Evolutionary conservation across 2,797 vertebrate genomes (phyloP), one percentile per base, ranked within the genome.

Genomic region (Mastacembelus armatus): DNA sequence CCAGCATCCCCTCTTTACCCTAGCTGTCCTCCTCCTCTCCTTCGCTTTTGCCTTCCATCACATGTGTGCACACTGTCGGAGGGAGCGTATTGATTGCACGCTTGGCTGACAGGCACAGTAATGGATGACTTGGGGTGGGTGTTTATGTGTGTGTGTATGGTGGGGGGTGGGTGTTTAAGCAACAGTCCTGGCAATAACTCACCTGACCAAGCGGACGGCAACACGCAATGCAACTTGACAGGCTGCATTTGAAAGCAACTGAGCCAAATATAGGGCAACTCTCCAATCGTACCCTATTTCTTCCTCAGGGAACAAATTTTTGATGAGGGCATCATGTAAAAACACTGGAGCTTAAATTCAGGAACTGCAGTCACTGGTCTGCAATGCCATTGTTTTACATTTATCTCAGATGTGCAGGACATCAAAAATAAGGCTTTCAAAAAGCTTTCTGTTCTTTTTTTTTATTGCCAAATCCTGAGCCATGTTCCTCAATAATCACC

Each of bases 31-130:
- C 76, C 81, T 71, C 72, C 44, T 62, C 47, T 24, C 45, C 58
- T 57, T 66, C 44, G n/a, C 40, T 66, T 72, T 77, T 84, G 72
- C 81, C 83, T 85, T 90, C 86, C 79, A 87, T 90, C 90, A 89
- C 86, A 80, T 89, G 83, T 75, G 85, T 81, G 78, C 80, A 74
- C 1, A 35, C 77, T 81, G 85, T 87, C 60, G 29, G 82, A 78
- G 84, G 71, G 74, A 78, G 74, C 77, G 85, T 91, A 93, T 92
- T 92, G 92, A 93, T 92, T 89, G 89, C 79, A 83, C 50, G 80
- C 86, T 90, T 76, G 81, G 88, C 74, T 92, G 92, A 88, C 88
- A 90, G 85, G 88, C 85, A 71, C 67, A 59, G 82, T 91, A 91
- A 91, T 91, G 80, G 83, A 91, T 58, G 67, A 78, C 82, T 80